Percentiles rank a stretch among this genome's conserved stretches.
phyloP scores from a whole-genome alignment of 2,797 vertebrate species.

The Tangara arthus region DNA sequence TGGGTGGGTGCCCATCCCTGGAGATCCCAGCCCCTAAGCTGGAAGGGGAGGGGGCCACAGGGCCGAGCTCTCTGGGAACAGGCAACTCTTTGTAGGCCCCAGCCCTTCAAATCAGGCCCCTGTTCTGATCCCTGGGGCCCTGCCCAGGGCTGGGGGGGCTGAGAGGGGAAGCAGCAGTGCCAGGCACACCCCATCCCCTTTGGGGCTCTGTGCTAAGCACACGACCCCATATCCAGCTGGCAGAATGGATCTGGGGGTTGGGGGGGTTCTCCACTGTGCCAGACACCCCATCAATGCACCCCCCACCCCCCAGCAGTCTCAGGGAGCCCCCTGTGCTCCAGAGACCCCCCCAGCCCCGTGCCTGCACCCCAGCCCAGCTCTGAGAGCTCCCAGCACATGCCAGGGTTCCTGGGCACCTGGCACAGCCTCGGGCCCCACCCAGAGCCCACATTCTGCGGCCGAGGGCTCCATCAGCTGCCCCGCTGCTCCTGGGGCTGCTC shows the following conservation, averaged over 20 bases:
- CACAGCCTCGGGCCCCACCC: rapidly evolving
- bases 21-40: rapidly evolving
- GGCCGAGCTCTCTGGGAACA: background rate
- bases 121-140: background rate
- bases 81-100: background rate
- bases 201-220: rapidly evolving
- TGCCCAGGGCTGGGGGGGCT: background rate
- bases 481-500: background rate
- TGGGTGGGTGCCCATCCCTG: background rate
- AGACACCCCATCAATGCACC: too few species aligned
- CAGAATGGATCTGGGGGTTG: rapidly evolving
- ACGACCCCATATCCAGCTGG: rapidly evolving
- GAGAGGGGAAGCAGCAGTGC: background rate
- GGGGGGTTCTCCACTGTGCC: background rate
- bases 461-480: background rate
- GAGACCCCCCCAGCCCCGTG: background rate
- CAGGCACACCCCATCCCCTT: background rate
- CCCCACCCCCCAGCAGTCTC: background rate
- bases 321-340: background rate
- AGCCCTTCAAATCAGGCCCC: background rate
- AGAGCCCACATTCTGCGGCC: rapidly evolving
- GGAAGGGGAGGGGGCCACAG: background rate
- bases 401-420: rapidly evolving
- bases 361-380: background rate
- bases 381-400: background rate